Evolutionary conservation across 2,888 invertebrate species (phyloP).

Genomic region (Pimpla rufipes): DNA sequence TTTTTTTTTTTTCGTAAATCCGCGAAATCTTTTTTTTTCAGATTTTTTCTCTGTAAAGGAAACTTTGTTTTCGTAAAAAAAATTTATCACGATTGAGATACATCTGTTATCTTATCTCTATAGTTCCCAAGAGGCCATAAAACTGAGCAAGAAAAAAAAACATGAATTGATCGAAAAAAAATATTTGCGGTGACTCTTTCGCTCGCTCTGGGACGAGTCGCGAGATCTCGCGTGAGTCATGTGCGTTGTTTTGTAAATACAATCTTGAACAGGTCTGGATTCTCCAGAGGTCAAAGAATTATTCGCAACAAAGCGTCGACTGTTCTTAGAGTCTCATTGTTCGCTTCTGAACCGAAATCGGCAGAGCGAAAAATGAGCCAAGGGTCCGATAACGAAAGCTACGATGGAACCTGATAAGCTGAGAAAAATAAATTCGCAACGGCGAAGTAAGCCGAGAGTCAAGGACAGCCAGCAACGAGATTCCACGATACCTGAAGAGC

Average conservation of each 20-base stretch:
- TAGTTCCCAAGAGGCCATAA: neutral
- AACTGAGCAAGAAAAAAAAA: neutral
- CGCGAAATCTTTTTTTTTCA: no score
- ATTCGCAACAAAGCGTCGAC: neutral
- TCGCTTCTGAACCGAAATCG: neutral
- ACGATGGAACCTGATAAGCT: no score
- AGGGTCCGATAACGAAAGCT: neutral
- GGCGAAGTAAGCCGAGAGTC: neutral
- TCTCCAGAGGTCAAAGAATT: neutral
- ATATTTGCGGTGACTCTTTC: neutral
- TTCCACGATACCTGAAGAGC: conserved; percentile 75
- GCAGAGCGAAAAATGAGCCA: neutral
- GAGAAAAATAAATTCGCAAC: conserved; percentile 11
- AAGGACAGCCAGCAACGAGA: neutral
- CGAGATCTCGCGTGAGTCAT: neutral
- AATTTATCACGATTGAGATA: neutral
- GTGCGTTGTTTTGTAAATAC: neutral
- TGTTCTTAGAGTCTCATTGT: neutral
- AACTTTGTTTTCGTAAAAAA: no score
- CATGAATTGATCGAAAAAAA: neutral
- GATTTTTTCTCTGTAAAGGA: no score
- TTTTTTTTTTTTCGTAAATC: no score
- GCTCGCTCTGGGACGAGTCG: neutral
- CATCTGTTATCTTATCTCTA: conserved; percentile 6
- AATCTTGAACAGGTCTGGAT: neutral